Conservation (phyloP, 2,113 vertebrate genomes). For the Coturnix japonica region DNA sequence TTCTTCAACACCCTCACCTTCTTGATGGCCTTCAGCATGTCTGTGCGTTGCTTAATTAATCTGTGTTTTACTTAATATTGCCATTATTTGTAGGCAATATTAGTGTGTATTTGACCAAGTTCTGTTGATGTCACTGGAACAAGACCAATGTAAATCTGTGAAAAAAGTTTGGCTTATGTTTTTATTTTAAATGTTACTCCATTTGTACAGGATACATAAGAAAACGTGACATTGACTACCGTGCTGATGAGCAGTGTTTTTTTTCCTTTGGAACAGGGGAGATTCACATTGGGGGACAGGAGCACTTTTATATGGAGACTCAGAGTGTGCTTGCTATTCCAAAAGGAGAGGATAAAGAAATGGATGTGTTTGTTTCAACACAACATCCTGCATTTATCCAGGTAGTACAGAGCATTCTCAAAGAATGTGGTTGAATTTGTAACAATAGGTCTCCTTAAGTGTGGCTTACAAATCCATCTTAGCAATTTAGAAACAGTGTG, state of each 20-base stretch:
- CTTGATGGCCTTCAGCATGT: background rate
- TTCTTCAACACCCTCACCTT: background rate
- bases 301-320: slow-evolving; percentile 84
- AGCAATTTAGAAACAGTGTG: background rate
- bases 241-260: background rate
- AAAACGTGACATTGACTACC: background rate
- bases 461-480: background rate
- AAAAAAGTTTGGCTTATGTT: background rate
- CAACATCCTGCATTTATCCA: slow-evolving; percentile 74
- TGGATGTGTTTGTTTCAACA: slow-evolving; percentile 77
- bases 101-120: background rate
- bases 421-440: background rate
- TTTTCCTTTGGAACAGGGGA: slow-evolving; percentile 66
- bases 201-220: background rate
- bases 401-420: slow-evolving; percentile 54
- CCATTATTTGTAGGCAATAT: background rate
- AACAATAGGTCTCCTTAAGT: background rate
- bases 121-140: background rate
- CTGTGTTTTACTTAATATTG: background rate
- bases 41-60: background rate
- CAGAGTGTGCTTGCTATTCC: slow-evolving; percentile 78
- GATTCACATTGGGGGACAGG: slow-evolving; percentile 75
- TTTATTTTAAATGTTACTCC: background rate
- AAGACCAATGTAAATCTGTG: background rate
- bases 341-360: slow-evolving; percentile 79